Evolutionary conservation across 2,113 vertebrate genomes (phyloP).

Genomic region (Ginglymostoma cirratum): DNA sequence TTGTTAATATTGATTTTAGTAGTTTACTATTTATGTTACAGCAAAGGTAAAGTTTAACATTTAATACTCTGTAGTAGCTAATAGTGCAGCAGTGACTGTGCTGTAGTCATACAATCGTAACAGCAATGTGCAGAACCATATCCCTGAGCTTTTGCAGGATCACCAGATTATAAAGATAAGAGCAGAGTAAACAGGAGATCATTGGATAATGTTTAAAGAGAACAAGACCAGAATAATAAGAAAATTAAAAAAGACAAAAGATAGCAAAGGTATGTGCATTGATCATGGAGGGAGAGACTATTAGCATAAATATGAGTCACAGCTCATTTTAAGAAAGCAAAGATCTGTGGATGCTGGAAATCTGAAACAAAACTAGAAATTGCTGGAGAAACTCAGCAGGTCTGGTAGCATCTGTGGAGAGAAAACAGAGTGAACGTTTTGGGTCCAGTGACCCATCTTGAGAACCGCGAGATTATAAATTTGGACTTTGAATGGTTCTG

Average conservation of each 20-base stretch:
- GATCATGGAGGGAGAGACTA: background rate
- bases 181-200: background rate
- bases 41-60: background rate
- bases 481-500: no score
- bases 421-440: no score
- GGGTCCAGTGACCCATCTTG: no score
- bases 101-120: background rate
- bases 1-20: constrained; percentile 10
- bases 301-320: background rate
- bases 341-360: no score
- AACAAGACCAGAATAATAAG: background rate
- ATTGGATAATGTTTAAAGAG: background rate
- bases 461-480: no score
- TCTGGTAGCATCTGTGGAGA: no score
- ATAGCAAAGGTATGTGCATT: background rate
- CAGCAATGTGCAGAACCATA: background rate
- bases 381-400: no score
- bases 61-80: background rate
- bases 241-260: background rate
- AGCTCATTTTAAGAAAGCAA: background rate
- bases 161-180: background rate
- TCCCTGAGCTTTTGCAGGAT: background rate
- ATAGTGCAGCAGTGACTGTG: background rate
- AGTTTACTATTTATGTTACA: background rate
- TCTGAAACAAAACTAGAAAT: no score